A percentile compares a stretch with the other conserved stretches of the same genome.
Evolutionary conservation across 2,797 vertebrate genomes (phyloP).

Genomic region (Myripristis jacobus): DNA sequence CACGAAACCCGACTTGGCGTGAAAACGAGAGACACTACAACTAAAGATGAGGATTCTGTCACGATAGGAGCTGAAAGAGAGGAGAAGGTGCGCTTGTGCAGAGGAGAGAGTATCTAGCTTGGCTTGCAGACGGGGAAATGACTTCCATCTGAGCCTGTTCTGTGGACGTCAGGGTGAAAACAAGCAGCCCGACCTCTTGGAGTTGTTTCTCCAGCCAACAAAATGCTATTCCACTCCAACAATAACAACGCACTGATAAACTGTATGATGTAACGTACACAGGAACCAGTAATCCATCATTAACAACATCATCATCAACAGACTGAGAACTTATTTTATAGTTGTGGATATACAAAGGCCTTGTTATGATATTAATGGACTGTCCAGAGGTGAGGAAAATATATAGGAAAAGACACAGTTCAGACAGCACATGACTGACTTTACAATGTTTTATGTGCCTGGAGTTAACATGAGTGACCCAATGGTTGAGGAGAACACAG

Average conservation of each 20-base stretch:
- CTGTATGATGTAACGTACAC: not conserved
- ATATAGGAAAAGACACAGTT: not conserved
- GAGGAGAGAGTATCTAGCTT: not conserved
- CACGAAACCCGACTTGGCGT: constrained; percentile 38
- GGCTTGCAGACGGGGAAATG: not conserved
- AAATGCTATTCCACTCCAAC: not conserved
- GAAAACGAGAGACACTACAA: constrained; percentile 41
- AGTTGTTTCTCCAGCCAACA: not conserved
- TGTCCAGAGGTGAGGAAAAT: constrained; percentile 9
- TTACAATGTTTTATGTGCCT: not conserved
- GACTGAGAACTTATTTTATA: not conserved
- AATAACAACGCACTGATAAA: not conserved
- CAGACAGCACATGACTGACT: not conserved
- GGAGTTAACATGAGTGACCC: not conserved
- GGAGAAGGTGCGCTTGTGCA: not conserved
- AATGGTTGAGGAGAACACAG: not conserved
- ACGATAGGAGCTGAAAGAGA: constrained; percentile 17
- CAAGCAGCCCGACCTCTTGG: not conserved
- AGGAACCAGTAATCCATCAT: not conserved
- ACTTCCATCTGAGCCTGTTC: not conserved
- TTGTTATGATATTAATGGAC: constrained; percentile 5
- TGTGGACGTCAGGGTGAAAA: not conserved
- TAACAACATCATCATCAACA: too few relatives aligned
- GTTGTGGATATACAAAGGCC: not conserved
- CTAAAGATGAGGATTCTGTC: constrained; percentile 5